Percentiles rank a stretch among this genome's conserved stretches.
phyloP scores from a whole-genome alignment of 2,797 vertebrate genomes.

The Artibeus jamaicensis region DNA sequence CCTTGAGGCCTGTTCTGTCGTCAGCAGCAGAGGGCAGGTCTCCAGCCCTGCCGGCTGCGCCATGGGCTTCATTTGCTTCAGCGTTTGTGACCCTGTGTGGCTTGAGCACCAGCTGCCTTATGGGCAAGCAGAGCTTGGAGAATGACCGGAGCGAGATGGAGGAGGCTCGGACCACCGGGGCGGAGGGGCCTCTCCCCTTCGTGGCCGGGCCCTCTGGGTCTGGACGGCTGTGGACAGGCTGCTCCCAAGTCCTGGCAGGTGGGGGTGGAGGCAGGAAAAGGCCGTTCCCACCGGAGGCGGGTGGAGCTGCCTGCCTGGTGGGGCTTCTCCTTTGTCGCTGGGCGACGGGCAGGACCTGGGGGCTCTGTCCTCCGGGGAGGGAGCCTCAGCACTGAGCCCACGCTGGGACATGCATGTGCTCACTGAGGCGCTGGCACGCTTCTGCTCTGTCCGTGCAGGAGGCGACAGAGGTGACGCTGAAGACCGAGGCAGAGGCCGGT shows the following conservation, averaged over 20 bases:
- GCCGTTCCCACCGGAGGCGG: accelerated
- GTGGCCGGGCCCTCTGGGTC: background rate
- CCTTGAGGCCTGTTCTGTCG: no score
- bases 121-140: accelerated
- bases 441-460: slow-evolving; percentile 81
- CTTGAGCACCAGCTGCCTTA: accelerated
- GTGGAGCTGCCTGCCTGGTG: background rate
- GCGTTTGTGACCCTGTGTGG: background rate
- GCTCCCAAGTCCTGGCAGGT: background rate
- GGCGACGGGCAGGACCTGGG: accelerated
- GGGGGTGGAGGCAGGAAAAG: accelerated
- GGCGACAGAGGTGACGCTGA: slow-evolving; percentile 87
- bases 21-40: background rate
- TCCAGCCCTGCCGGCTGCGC: accelerated
- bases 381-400: background rate
- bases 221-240: accelerated
- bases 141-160: accelerated
- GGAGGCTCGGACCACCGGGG: accelerated
- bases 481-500: slow-evolving; percentile 89
- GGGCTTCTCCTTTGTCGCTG: accelerated
- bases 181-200: no score
- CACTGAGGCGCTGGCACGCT: accelerated
- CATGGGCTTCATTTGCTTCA: accelerated
- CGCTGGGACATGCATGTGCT: no score
- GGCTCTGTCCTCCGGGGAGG: background rate